Evolutionary conservation across 2,797 vertebrate genomes (phyloP).

Genomic region (Chrysocyon brachyurus): DNA sequence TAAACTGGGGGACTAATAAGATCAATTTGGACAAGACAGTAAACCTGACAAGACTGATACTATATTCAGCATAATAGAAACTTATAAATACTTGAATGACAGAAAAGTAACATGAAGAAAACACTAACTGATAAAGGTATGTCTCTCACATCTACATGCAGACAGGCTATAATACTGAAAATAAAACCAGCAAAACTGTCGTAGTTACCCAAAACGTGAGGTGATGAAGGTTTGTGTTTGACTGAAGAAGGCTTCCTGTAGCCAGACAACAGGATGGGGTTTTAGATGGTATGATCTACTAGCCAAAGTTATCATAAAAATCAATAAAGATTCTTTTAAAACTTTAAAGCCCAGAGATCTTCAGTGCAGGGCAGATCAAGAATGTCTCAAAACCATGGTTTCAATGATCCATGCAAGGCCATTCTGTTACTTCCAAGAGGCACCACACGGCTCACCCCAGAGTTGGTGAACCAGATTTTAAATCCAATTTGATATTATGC

Average conservation of each 20-base stretch:
- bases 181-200: slow-evolving; percentile 22
- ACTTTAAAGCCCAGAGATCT: not conserved
- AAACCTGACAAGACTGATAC: slow-evolving; percentile 35
- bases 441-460: not conserved
- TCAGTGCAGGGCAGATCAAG: not conserved
- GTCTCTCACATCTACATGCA: not conserved
- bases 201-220: not conserved
- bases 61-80: not conserved
- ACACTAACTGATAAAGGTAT: not conserved
- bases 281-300: not conserved
- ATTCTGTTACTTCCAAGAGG: not conserved
- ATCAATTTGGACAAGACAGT: not conserved
- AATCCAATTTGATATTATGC: not conserved
- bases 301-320: not conserved
- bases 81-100: not conserved
- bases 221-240: not conserved
- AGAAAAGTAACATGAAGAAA: not conserved
- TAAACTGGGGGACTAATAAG: not conserved
- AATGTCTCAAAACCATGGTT: not conserved
- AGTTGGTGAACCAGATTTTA: slow-evolving; percentile 8
- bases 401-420: not conserved
- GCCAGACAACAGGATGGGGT: not conserved
- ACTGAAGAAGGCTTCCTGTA: not conserved
- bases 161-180: not conserved
- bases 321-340: not conserved